Evolutionary conservation across 2,888 invertebrate species (phyloP).

Genomic region (Luperina nickerlii): DNA sequence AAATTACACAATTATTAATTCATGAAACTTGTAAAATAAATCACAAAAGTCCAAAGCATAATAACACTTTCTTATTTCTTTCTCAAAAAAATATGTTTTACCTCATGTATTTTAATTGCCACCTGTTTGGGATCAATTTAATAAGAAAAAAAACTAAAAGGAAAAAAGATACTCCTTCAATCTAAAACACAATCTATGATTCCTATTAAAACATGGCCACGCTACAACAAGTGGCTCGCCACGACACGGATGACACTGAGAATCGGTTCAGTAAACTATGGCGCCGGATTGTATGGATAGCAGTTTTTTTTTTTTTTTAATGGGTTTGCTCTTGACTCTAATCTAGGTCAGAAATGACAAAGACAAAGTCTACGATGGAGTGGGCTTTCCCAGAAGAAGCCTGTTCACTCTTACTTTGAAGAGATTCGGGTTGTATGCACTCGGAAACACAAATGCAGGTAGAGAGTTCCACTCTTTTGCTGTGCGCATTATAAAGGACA

Average conservation of each 20-base stretch:
- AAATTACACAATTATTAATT: neutral
- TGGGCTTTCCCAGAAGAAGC: too few species aligned
- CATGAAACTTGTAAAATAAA: neutral
- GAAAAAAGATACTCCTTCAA: neutral
- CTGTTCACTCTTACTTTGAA: too few species aligned
- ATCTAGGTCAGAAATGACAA: too few species aligned
- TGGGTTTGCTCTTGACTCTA: too few species aligned
- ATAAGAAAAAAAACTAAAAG: too few species aligned
- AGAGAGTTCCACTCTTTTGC: too few species aligned
- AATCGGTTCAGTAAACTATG: slow-evolving; percentile 65
- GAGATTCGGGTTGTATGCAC: too few species aligned
- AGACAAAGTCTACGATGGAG: too few species aligned
- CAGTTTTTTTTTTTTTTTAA: too few species aligned
- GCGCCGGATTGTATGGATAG: slow-evolving; percentile 47
- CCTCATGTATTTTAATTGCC: neutral
- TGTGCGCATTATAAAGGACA: too few species aligned
- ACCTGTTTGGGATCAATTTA: neutral
- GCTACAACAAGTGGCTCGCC: slow-evolving; percentile 16
- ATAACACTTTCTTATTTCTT: neutral
- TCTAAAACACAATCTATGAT: neutral
- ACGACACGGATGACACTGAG: slow-evolving; percentile 68
- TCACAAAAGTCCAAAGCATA: neutral
- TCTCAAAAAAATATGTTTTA: neutral
- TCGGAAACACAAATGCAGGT: too few species aligned
- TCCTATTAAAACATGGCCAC: slow-evolving; percentile 28